Conservation (phyloP, 2,888 invertebrate species). For the Cylloceria caligata region DNA sequence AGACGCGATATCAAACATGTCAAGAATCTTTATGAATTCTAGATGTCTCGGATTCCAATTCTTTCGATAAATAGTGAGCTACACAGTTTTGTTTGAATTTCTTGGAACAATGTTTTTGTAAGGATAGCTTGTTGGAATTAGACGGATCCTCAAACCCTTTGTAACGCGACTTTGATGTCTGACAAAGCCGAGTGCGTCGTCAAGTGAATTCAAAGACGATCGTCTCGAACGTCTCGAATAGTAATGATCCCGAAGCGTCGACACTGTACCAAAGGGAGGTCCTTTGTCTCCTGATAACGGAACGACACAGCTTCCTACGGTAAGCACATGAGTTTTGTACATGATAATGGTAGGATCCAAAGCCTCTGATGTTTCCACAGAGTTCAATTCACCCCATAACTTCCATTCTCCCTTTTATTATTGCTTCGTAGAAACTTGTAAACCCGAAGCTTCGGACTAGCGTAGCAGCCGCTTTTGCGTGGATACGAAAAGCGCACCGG, state of each 20-base stretch:
- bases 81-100: slow-evolving; percentile 5
- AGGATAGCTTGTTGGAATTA: slow-evolving; percentile 3
- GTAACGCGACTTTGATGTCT: slow-evolving; percentile 13
- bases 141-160: background rate
- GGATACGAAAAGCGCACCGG: slow-evolving; percentile 2
- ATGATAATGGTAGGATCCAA: background rate
- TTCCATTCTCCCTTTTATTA: slow-evolving; percentile 1
- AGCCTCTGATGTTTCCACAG: slow-evolving; percentile 12
- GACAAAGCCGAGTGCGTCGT: background rate
- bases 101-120: background rate
- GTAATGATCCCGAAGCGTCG: slow-evolving; percentile 6
- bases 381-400: slow-evolving; percentile 8
- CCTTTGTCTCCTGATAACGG: slow-evolving; percentile 40
- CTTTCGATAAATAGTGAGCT: background rate
- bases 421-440: slow-evolving; percentile 15
- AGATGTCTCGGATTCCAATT: slow-evolving; percentile 9
- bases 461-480: background rate
- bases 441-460: slow-evolving; percentile 2
- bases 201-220: background rate
- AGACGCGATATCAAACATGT: background rate
- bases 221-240: background rate
- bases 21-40: slow-evolving; percentile 6
- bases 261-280: background rate
- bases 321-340: background rate
- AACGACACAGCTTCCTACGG: slow-evolving; percentile 2